These are phyloP conservation scores for Drosophila austrosaltans DNA, from an alignment of 2,888 invertebrate genomes.

Conservation along the genomic window DNA sequence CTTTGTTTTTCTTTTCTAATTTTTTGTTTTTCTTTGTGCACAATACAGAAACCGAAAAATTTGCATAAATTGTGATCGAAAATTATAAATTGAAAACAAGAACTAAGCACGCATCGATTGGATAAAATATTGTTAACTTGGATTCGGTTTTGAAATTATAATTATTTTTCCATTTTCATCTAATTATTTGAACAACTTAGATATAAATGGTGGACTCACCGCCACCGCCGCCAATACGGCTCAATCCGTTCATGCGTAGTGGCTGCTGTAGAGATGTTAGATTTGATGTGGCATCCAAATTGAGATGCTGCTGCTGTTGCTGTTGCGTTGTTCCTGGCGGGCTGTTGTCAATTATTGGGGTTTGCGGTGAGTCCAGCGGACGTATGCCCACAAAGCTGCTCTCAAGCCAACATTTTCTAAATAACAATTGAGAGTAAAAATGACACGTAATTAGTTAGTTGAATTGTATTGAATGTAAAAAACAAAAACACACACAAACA, in stretches of 20 bases:
- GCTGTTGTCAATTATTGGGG: slow-evolving; percentile 87
- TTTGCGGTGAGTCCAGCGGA: slow-evolving; percentile 93
- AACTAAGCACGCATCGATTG: slow-evolving; percentile 44
- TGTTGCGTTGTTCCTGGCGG: slow-evolving; percentile 52
- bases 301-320: slow-evolving; percentile 57
- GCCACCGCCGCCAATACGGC: slow-evolving; percentile 83
- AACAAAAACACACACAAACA: background rate
- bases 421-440: background rate
- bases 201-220: slow-evolving; percentile 83
- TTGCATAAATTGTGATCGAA: slow-evolving; percentile 29
- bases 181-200: slow-evolving; percentile 37
- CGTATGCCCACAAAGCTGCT: slow-evolving; percentile 95
- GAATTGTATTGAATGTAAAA: background rate
- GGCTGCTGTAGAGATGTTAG: slow-evolving; percentile 56
- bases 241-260: slow-evolving; percentile 83
- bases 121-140: slow-evolving; percentile 9
- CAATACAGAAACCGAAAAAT: slow-evolving; percentile 42
- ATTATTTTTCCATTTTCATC: background rate
- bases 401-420: slow-evolving; percentile 92
- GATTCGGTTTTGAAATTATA: slow-evolving; percentile 5
- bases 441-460: background rate
- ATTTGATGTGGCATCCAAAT: slow-evolving; percentile 47
- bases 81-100: slow-evolving; percentile 29
- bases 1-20: slow-evolving; percentile 24
- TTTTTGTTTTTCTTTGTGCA: slow-evolving; percentile 46